Percentiles rank a stretch among this genome's conserved stretches.
Evolutionary conservation across 2,888 invertebrate species (phyloP).

Genomic region (Ormyrus nitidulus): DNA sequence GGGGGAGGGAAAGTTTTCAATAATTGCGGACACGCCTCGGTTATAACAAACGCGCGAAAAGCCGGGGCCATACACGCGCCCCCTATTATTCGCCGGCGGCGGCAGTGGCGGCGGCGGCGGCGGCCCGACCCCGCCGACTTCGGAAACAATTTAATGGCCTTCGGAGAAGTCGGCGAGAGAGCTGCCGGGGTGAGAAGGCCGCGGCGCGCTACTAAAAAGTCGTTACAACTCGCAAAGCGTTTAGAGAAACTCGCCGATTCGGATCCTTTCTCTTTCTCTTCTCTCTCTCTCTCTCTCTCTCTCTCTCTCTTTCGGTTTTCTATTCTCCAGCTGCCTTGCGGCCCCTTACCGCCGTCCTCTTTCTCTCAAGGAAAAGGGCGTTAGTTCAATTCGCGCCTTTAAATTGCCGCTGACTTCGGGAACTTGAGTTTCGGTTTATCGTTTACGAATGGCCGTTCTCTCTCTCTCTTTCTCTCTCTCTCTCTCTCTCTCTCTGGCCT

Average conservation of each 20-base stretch:
- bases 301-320: background rate
- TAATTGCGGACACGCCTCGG: conserved; percentile 65
- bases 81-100: conserved; percentile 66
- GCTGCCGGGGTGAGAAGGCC: conserved; percentile 41
- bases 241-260: conserved; percentile 59
- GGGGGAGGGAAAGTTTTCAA: conserved; percentile 65
- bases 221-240: conserved; percentile 66
- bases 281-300: conserved; percentile 42
- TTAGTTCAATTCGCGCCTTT: conserved; percentile 67
- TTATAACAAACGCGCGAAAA: conserved; percentile 65
- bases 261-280: conserved; percentile 58
- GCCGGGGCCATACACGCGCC: conserved; percentile 59
- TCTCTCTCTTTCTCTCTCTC: too few species aligned
- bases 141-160: conserved; percentile 68
- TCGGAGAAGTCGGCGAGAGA: conserved; percentile 61
- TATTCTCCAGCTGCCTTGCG: background rate
- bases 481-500: too few species aligned
- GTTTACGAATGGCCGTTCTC: conserved; percentile 8
- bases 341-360: background rate
- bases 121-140: conserved; percentile 60
- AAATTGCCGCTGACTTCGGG: conserved; percentile 61
- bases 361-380: conserved; percentile 37
- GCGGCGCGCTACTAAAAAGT: conserved; percentile 64
- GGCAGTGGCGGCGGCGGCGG: too few species aligned
- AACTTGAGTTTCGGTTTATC: conserved; percentile 31